phyloP scores from a whole-genome alignment of 2,888 invertebrate species.

The Ametastegia equiseti region DNA sequence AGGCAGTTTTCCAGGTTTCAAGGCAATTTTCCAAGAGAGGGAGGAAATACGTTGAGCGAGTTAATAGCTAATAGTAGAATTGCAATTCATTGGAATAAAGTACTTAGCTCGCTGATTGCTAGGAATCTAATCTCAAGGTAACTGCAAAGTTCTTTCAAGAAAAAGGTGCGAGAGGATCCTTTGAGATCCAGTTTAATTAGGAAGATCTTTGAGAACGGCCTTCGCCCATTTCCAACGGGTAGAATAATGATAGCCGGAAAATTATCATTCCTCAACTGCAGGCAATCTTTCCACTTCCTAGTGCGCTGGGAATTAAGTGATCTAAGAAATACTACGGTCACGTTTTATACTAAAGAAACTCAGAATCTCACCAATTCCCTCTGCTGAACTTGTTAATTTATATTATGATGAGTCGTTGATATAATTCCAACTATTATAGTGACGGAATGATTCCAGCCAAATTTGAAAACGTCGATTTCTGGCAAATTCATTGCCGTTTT shows the following conservation, averaged over 20 bases:
- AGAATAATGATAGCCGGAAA: neutral
- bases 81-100: neutral
- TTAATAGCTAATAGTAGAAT: neutral
- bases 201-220: constrained; percentile 17
- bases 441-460: too few relatives aligned
- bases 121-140: constrained; percentile 5
- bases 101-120: constrained; percentile 5
- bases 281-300: neutral
- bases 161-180: neutral
- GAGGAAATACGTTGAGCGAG: neutral
- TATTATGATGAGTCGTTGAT: too few relatives aligned
- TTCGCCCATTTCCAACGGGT: neutral
- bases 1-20: too few relatives aligned
- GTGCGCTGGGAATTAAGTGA: neutral
- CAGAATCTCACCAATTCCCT: too few relatives aligned
- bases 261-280: constrained; percentile 7
- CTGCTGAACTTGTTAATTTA: too few relatives aligned
- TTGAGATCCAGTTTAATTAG: constrained; percentile 12
- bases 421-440: too few relatives aligned
- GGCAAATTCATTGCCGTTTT: too few relatives aligned
- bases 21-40: neutral
- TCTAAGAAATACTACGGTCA: neutral
- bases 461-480: too few relatives aligned
- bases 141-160: neutral
- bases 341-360: neutral